phyloP scores from a whole-genome alignment of 2,113 vertebrate genomes.

The Rattus rattus region DNA sequence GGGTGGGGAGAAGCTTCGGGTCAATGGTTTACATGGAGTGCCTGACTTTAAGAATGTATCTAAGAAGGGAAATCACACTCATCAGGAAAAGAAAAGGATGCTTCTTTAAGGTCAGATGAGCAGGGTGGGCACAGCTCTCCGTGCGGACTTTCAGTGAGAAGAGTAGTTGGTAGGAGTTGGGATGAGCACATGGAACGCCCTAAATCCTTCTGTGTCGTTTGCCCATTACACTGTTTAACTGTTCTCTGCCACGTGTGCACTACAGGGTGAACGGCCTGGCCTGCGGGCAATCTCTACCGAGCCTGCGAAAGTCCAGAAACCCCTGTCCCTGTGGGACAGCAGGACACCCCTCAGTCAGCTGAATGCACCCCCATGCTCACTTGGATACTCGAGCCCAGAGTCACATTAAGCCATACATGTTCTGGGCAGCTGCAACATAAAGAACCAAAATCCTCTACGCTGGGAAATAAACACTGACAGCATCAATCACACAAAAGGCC shows the following conservation, averaged over 20 bases:
- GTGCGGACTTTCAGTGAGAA: not conserved
- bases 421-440: constrained; percentile 14
- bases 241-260: too few relatives aligned
- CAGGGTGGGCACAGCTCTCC: not conserved
- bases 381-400: not conserved
- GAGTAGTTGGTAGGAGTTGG: not conserved
- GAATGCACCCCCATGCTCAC: not conserved
- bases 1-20: not conserved
- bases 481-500: not conserved
- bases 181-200: not conserved
- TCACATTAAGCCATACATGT: not conserved
- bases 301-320: not conserved
- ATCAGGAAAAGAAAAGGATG: not conserved
- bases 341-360: not conserved
- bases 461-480: not conserved
- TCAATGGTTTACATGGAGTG: not conserved
- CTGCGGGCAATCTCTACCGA: not conserved
- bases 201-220: not conserved
- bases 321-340: not conserved
- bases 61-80: not conserved
- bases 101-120: constrained; percentile 8
- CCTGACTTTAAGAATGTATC: not conserved
- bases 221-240: not conserved
- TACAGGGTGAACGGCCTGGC: not conserved
- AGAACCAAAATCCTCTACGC: not conserved